phyloP scores from a whole-genome alignment of 1,140 invertebrate species.

The Temnothorax curvispinosus region DNA sequence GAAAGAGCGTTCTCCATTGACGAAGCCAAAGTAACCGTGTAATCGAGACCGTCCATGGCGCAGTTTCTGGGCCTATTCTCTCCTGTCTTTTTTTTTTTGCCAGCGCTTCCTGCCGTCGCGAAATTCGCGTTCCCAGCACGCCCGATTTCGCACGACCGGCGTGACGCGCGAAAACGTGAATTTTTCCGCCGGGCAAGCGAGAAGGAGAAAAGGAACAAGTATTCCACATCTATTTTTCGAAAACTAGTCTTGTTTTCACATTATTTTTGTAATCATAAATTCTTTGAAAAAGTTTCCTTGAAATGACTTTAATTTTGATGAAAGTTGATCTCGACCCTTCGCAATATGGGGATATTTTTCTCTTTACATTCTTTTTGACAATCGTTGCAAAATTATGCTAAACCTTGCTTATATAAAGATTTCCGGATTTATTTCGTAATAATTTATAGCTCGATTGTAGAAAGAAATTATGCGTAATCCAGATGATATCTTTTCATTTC shows the following conservation, averaged over 20 bases:
- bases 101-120: constrained; percentile 35
- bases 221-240: background rate
- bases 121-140: constrained; percentile 54
- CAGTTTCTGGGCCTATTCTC: constrained; percentile 56
- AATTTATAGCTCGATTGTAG: background rate
- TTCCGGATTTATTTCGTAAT: background rate
- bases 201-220: background rate
- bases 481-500: background rate
- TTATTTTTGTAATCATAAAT: background rate
- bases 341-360: no score
- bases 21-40: constrained; percentile 82
- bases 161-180: constrained; percentile 12
- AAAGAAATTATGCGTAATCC: background rate
- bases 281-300: background rate
- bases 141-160: constrained; percentile 52
- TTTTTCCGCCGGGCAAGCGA: background rate
- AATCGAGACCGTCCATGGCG: constrained; percentile 74
- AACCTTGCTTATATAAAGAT: background rate
- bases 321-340: no score
- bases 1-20: constrained; percentile 72
- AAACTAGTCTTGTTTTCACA: background rate
- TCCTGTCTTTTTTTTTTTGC: constrained; percentile 14
- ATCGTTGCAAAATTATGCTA: background rate
- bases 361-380: no score
- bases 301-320: background rate